These are phyloP conservation scores for Paratrypauchen microcephalus DNA, from an alignment of 2,797 vertebrate species.

Conservation along the genomic window DNA sequence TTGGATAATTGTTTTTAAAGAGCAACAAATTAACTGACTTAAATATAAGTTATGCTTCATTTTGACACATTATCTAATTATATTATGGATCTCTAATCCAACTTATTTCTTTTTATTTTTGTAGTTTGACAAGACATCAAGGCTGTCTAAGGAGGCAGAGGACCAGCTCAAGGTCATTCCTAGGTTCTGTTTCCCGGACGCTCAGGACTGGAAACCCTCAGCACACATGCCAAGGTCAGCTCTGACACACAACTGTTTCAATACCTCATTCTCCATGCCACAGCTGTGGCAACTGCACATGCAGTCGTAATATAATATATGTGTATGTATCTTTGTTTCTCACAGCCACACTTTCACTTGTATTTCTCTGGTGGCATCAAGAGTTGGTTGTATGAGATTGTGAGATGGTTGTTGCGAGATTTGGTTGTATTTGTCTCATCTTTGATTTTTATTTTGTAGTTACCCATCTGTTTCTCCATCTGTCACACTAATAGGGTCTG, in stretches of 20 bases:
- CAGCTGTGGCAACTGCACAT: not conserved
- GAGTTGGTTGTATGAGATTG: not conserved
- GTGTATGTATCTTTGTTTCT: not conserved
- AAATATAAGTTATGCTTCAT: too few relatives aligned
- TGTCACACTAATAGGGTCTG: not conserved
- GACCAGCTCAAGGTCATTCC: constrained; percentile 95
- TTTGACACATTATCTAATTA: too few relatives aligned
- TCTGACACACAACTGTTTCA: constrained; percentile 6
- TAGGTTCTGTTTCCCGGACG: constrained; percentile 96
- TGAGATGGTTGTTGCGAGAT: not conserved
- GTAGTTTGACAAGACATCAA: constrained; percentile 89
- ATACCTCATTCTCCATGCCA: not conserved
- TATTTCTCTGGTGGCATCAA: not conserved
- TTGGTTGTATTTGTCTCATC: not conserved
- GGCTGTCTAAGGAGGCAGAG: constrained; percentile 88
- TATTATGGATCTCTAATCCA: too few relatives aligned
- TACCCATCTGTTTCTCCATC: constrained; percentile 2
- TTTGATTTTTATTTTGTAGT: not conserved
- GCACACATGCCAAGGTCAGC: constrained; percentile 86
- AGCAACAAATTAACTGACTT: too few relatives aligned
- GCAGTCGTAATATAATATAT: constrained; percentile 7
- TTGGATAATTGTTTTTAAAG: not conserved
- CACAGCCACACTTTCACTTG: not conserved
- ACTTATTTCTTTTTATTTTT: constrained; percentile 16
- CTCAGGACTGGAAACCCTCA: constrained; percentile 89